Evolutionary conservation across 2,888 invertebrate genomes (phyloP), one percentile per base, ranked within the genome.

Genomic region (Drosophila phalerata): DNA sequence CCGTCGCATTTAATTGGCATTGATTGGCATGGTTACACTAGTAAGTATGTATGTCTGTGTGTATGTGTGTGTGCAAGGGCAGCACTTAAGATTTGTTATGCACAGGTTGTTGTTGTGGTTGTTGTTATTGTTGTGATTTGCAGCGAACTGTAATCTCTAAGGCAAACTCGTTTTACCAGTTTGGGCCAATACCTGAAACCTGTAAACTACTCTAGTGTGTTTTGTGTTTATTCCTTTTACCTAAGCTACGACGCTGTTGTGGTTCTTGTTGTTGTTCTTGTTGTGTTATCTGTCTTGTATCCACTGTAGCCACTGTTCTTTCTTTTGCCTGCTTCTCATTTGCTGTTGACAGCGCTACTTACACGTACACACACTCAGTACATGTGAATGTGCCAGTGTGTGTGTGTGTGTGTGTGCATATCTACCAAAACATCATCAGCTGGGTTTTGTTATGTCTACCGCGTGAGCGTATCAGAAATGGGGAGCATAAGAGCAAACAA

Each of bases 361-460:
- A 61, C 48, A 47, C 34, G 32, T 22, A 51, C 25, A 56, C 56
- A 8, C n/a, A n/a, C n/a, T n/a, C n/a, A n/a, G n/a, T n/a, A n/a
- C n/a, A n/a, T n/a, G n/a, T n/a, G n/a, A n/a, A n/a, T n/a, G n/a
- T n/a, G n/a, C n/a, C n/a, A n/a, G n/a, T 17, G 17, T 15, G 28
- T 13, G 6, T 28, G 28, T 15, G n/a, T 25, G n/a, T 15, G 11
- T 49, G 34, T 48, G 52, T n/a, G 22, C 37, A 19, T 81, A 81
- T 81, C 86, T 79, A 86, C 73, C 78, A 84, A 76, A 84, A 86
- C 87, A 88, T 81, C 84, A 84, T 88, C 84, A 84, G 84, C 84
- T 84, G 84, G 77, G 73, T 69, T 86, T 85, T 84, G 88, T 88
- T 84, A 58, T 87, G 87, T 84, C 87, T 85, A 67, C 53, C 60